Conservation (phyloP, 2,888 invertebrate species). For the Dasysyrphus tricinctus region DNA sequence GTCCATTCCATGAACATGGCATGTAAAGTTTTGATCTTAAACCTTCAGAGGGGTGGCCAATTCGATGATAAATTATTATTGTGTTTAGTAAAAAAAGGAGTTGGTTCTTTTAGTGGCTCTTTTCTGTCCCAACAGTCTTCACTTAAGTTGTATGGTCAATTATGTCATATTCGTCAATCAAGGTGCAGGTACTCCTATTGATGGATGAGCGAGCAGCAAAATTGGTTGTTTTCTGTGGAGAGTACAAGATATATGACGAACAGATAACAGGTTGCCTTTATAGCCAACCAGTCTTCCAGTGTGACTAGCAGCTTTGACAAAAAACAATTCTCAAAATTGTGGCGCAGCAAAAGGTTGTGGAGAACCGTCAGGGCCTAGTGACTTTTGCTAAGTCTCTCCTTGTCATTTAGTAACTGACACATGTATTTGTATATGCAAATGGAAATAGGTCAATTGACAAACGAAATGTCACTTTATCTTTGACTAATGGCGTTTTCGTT, state of each 20-base stretch:
- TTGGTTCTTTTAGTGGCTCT: neutral
- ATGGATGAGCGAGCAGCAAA: conserved; percentile 5
- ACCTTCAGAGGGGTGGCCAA: neutral
- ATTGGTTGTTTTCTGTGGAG: neutral
- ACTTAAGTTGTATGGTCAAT: neutral
- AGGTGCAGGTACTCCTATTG: neutral
- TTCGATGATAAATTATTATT: neutral
- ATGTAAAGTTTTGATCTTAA: conserved; percentile 4
- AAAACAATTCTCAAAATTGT: too few species aligned
- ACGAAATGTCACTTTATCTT: too few species aligned
- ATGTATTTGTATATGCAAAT: too few species aligned
- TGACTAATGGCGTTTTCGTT: too few species aligned
- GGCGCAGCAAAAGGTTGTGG: too few species aligned
- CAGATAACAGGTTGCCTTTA: neutral
- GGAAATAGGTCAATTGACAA: too few species aligned
- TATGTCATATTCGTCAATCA: conserved; percentile 34
- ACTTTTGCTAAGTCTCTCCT: too few species aligned
- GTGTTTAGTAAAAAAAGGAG: neutral
- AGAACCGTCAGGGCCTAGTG: too few species aligned
- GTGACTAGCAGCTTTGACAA: too few species aligned
- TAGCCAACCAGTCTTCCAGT: too few species aligned
- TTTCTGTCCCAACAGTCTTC: neutral
- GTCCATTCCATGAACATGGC: conserved; percentile 22
- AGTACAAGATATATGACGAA: neutral
- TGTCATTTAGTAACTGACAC: too few species aligned